phyloP scores from a whole-genome alignment of 2,113 vertebrate species.

The Rafetus swinhoei region DNA sequence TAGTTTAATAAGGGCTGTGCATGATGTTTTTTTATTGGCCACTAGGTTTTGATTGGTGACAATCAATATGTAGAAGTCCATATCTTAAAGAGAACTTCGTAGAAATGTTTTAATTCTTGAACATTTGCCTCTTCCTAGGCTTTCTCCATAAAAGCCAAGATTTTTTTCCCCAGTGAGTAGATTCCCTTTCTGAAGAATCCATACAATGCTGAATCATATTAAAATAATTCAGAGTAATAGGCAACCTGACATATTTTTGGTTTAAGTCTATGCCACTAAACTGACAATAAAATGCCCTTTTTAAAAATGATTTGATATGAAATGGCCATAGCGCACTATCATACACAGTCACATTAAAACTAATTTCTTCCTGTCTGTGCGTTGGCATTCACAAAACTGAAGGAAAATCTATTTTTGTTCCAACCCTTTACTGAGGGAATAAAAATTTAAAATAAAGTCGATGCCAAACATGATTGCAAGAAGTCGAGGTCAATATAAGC shows the following conservation, averaged over 20 bases:
- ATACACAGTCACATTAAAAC: slow-evolving; percentile 42
- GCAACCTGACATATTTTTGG: not conserved
- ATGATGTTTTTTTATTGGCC: not conserved
- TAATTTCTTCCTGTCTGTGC: slow-evolving; percentile 17
- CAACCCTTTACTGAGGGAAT: slow-evolving; percentile 11
- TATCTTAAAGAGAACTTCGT: not conserved
- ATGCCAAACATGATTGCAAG: slow-evolving; percentile 32
- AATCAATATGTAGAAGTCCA: not conserved
- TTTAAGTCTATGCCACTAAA: slow-evolving; percentile 35
- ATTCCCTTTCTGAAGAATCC: slow-evolving; percentile 45
- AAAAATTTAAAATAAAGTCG: slow-evolving; percentile 62
- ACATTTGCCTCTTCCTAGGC: not conserved
- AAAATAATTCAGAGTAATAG: slow-evolving; percentile 36
- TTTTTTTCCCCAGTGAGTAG: slow-evolving; percentile 2
- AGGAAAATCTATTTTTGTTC: slow-evolving; percentile 59
- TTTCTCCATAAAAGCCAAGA: slow-evolving; percentile 10
- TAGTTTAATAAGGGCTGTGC: not conserved
- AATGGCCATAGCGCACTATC: not conserved
- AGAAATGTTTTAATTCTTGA: not conserved
- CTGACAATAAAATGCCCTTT: slow-evolving; percentile 36
- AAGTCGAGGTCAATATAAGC: slow-evolving; percentile 31
- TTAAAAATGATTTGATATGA: slow-evolving; percentile 48
- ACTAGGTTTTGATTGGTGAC: not conserved
- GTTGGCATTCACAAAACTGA: slow-evolving; percentile 47
- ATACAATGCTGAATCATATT: slow-evolving; percentile 34